Evolutionary conservation across 2,113 vertebrate genomes (phyloP).

Genomic region (Hemicordylus capensis): DNA sequence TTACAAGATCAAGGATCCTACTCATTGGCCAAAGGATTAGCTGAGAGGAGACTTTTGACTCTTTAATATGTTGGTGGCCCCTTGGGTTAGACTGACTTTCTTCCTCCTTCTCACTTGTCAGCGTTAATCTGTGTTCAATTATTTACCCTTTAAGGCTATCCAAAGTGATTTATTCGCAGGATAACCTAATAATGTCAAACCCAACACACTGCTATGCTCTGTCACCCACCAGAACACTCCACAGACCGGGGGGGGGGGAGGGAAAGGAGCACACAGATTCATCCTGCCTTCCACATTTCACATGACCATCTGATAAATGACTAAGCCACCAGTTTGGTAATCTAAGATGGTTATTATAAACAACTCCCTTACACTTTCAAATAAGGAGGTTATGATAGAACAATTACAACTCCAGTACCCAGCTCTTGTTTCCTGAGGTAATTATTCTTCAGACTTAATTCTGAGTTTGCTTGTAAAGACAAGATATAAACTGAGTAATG

Average conservation of each 20-base stretch:
- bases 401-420: conserved; percentile 33
- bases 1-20: conserved; percentile 34
- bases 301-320: conserved; percentile 64
- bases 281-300: conserved; percentile 60
- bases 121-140: conserved; percentile 66
- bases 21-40: conserved; percentile 40
- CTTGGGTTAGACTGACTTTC: conserved; percentile 9
- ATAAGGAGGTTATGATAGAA: conserved; percentile 53
- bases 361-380: conserved; percentile 61
- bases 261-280: conserved; percentile 18
- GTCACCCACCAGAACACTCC: conserved; percentile 53
- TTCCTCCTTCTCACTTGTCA: conserved; percentile 50
- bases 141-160: conserved; percentile 65
- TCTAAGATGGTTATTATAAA: conserved; percentile 64
- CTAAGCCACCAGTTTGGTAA: conserved; percentile 51
- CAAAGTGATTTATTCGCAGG: conserved; percentile 72
- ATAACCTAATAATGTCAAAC: conserved; percentile 71
- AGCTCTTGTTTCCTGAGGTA: conserved; percentile 48
- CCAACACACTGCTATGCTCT: conserved; percentile 62
- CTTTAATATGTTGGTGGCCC: conserved; percentile 28
- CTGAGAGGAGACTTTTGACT: conserved; percentile 26
- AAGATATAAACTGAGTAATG: neutral
- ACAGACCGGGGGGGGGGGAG: conserved; percentile 31
- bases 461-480: neutral
- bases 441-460: conserved; percentile 32